Conservation (phyloP, 2,888 invertebrate genomes). For the Hymenopus coronatus region DNA sequence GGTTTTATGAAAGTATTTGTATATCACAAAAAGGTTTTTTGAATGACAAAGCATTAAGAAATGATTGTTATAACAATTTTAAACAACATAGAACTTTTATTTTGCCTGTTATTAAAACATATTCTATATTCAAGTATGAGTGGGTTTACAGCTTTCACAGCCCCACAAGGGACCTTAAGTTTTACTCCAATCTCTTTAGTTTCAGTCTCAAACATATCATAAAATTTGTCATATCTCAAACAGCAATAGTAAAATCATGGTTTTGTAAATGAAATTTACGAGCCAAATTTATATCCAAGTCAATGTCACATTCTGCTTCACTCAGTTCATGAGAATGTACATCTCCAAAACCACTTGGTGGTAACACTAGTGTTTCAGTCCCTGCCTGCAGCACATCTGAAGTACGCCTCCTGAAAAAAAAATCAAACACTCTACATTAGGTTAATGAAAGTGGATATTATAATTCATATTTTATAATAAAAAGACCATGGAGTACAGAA, state of each 20-base stretch:
- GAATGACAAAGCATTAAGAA: background rate
- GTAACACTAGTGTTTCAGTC: constrained; percentile 46
- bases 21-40: background rate
- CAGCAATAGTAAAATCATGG: constrained; percentile 49
- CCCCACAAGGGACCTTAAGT: background rate
- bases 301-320: constrained; percentile 47
- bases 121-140: background rate
- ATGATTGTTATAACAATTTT: background rate
- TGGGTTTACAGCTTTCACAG: background rate
- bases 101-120: background rate
- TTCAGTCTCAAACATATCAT: background rate
- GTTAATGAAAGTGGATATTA: too few species aligned
- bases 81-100: background rate
- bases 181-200: background rate
- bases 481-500: too few species aligned
- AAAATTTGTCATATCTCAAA: constrained; percentile 40
- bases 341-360: constrained; percentile 50
- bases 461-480: too few species aligned
- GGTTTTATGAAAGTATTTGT: background rate
- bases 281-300: constrained; percentile 33
- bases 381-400: constrained; percentile 42
- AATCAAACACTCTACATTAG: background rate
- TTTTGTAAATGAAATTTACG: constrained; percentile 19
- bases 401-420: background rate
- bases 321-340: constrained; percentile 42